These are phyloP conservation scores for Antechinus flavipes DNA, from an alignment of 2,113 vertebrate species.

Conservation along the genomic window DNA sequence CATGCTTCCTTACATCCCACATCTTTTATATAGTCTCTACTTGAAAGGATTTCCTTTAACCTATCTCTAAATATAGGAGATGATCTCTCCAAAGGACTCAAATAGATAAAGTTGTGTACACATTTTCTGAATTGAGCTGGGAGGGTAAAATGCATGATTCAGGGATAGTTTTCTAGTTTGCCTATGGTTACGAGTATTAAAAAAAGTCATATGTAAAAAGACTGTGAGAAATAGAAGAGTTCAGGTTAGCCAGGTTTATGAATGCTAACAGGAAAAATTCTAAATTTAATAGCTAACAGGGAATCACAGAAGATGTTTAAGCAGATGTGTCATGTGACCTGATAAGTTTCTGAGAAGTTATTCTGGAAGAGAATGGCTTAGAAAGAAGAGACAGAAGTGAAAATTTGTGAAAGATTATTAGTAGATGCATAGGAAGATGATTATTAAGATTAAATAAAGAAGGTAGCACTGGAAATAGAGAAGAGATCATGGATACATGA, in stretches of 20 bases:
- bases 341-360: background rate
- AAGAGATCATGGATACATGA: background rate
- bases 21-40: background rate
- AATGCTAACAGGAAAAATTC: background rate
- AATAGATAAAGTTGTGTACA: no score
- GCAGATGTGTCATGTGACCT: background rate
- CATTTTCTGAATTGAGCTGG: no score
- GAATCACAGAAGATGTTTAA: background rate
- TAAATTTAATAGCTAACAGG: background rate
- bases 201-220: background rate
- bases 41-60: background rate
- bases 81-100: background rate
- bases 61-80: background rate
- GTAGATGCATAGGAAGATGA: background rate
- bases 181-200: no score
- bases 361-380: background rate
- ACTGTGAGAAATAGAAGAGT: background rate
- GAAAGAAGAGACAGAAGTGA: background rate
- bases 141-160: no score
- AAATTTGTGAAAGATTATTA: background rate
- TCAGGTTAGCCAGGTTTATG: background rate
- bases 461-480: background rate
- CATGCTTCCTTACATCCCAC: background rate
- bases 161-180: no score
- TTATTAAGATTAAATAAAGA: background rate